These are phyloP conservation scores for Oscheius sp. DNA, from an alignment of 2,888 invertebrate genomes.

Conservation along the genomic window DNA sequence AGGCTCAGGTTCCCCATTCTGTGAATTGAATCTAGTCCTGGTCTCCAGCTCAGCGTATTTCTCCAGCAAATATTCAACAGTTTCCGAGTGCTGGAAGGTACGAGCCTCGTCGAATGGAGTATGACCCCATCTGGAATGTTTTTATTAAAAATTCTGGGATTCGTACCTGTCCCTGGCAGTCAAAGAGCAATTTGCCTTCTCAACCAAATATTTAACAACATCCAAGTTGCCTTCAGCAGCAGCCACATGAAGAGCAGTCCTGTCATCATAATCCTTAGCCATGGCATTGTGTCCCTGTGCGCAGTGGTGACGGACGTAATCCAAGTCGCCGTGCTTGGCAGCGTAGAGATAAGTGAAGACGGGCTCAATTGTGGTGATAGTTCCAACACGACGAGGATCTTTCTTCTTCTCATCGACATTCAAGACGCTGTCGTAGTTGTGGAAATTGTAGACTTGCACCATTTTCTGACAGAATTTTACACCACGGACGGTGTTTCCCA, in stretches of 20 bases:
- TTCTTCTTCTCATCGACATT: conserved; percentile 88
- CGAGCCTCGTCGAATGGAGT: conserved; percentile 89
- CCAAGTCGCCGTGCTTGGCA: conserved; percentile 87
- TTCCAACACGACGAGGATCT: conserved; percentile 85
- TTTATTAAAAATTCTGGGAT: not conserved
- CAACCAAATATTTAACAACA: not conserved
- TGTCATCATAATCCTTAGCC: conserved; percentile 90
- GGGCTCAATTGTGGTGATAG: conserved; percentile 76
- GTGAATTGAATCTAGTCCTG: too few relatives aligned
- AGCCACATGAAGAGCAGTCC: conserved; percentile 93
- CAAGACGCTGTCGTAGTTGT: conserved; percentile 88
- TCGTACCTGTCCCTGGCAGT: conserved; percentile 26
- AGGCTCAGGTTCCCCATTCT: too few relatives aligned
- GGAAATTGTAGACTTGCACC: conserved; percentile 86
- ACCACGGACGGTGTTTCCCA: conserved; percentile 91
- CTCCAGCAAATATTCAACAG: conserved; percentile 25
- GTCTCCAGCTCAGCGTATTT: not conserved
- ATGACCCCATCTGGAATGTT: conserved; percentile 83
- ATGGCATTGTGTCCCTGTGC: conserved; percentile 91
- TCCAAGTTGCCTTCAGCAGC: conserved; percentile 88
- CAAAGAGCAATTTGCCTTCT: not conserved
- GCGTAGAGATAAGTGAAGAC: conserved; percentile 91
- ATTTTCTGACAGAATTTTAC: conserved; percentile 83
- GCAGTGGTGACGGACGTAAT: conserved; percentile 44
- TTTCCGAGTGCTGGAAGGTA: conserved; percentile 82